These are phyloP conservation scores for Atta colombica DNA, from an alignment of 1,140 invertebrate genomes.

Conservation along the genomic window DNA sequence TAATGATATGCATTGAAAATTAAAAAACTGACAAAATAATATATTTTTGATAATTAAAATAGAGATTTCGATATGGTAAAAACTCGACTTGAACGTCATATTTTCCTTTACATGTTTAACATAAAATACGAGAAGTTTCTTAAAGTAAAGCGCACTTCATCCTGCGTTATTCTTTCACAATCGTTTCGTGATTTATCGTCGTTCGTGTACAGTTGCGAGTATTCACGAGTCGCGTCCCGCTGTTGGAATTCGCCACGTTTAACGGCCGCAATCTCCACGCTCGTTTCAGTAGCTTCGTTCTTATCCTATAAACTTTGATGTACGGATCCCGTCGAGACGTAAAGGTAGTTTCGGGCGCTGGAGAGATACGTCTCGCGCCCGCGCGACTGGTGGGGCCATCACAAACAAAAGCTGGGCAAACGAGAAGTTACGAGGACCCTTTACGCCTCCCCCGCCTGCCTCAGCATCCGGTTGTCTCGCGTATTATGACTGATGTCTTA, in stretches of 20 bases:
- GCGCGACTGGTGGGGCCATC: constrained; percentile 57
- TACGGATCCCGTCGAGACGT: constrained; percentile 42
- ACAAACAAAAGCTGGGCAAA: constrained; percentile 76
- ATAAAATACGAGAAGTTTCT: not conserved
- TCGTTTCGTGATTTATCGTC: not conserved
- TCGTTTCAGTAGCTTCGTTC: constrained; percentile 32
- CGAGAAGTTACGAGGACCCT: constrained; percentile 78
- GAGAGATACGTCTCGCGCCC: constrained; percentile 49
- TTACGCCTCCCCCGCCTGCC: constrained; percentile 62
- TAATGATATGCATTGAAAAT: not conserved
- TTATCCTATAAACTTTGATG: constrained; percentile 50
- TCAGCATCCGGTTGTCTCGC: constrained; percentile 74
- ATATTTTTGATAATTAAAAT: not conserved
- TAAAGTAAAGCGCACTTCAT: not conserved
- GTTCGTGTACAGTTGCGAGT: not conserved
- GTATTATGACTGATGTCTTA: constrained; percentile 78
- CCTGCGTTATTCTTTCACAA: not conserved
- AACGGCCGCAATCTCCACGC: constrained; percentile 26
- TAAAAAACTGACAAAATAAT: not conserved
- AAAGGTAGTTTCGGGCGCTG: constrained; percentile 48
- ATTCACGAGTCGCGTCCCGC: constrained; percentile 22
- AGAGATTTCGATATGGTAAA: not conserved
- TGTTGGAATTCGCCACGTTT: constrained; percentile 17
- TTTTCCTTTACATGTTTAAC: not conserved
- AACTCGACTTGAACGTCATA: not conserved